phyloP scores from a whole-genome alignment of 2,113 vertebrate genomes.

The Tauraco erythrolophus region DNA sequence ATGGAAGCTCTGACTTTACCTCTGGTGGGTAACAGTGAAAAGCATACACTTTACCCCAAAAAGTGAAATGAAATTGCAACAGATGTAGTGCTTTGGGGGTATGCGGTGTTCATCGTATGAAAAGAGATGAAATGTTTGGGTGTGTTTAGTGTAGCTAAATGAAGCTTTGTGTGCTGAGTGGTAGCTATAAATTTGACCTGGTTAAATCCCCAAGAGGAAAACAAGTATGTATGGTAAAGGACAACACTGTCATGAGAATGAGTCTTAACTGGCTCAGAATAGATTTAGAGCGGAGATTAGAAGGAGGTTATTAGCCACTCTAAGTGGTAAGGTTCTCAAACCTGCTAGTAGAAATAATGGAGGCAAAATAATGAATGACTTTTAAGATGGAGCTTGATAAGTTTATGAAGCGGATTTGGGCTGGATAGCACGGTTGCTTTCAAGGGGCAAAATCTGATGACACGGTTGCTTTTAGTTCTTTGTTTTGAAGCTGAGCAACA shows the following conservation, averaged over 20 bases:
- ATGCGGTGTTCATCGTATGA: background rate
- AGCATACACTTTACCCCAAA: background rate
- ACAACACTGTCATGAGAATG: background rate
- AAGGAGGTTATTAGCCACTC: background rate
- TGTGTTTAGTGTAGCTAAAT: background rate
- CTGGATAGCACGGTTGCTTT: background rate
- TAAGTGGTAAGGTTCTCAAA: background rate
- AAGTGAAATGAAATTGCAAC: background rate
- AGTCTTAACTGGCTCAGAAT: background rate
- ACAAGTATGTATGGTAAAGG: background rate
- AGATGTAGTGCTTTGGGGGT: background rate
- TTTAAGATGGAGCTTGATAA: background rate
- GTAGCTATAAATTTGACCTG: background rate
- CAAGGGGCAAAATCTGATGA: background rate
- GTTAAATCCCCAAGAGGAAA: constrained; percentile 19
- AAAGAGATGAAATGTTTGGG: background rate
- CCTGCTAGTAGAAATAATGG: background rate
- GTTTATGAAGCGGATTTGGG: background rate
- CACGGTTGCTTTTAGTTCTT: background rate
- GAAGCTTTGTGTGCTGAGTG: background rate
- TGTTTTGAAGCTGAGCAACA: background rate
- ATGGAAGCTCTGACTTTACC: background rate
- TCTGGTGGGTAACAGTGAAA: background rate
- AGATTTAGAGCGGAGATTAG: background rate
- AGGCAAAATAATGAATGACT: background rate